phyloP scores from a whole-genome alignment of 2,113 vertebrate species.

The Halichoerus grypus region DNA sequence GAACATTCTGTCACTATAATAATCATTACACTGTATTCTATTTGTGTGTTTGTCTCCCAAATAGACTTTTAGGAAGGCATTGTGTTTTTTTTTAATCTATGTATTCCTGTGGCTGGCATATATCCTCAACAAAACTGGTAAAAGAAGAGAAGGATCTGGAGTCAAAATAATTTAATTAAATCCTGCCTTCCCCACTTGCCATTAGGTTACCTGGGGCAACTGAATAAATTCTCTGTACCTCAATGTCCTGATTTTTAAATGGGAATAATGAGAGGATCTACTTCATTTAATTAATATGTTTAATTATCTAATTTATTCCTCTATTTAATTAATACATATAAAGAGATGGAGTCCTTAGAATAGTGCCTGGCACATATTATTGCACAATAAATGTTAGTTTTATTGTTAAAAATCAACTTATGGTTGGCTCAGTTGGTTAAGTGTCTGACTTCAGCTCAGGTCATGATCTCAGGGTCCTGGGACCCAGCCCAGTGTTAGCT shows the following conservation, averaged over 20 bases:
- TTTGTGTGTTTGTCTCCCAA: background rate
- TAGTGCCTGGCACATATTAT: background rate
- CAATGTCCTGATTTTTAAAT: background rate
- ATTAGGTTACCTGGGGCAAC: background rate
- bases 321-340: slow-evolving; percentile 12
- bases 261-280: background rate
- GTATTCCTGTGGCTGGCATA: background rate
- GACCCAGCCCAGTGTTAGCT: background rate
- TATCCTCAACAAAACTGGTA: background rate
- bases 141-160: background rate
- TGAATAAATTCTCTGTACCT: background rate
- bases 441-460: background rate
- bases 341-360: background rate
- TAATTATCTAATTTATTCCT: background rate
- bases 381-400: background rate
- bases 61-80: background rate
- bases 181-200: background rate
- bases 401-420: slow-evolving; percentile 26
- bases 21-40: background rate
- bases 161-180: background rate
- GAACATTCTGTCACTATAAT: background rate
- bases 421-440: background rate
- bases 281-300: background rate
- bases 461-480: background rate
- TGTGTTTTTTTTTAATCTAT: background rate